Evolutionary conservation across 2,888 invertebrate genomes (phyloP).

Genomic region (Tanypteryx hageni): DNA sequence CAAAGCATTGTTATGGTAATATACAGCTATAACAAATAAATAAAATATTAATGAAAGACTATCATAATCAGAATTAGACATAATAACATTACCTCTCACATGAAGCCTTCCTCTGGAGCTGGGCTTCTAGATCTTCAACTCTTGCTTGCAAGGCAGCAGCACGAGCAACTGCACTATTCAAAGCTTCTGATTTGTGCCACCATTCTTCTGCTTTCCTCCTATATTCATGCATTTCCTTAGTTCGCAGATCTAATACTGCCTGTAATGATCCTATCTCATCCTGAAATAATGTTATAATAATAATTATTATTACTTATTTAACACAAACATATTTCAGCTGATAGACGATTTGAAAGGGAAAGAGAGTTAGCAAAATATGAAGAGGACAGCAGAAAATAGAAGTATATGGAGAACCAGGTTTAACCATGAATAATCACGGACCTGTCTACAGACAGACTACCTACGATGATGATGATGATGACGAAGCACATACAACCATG

Average conservation of each 20-base stretch:
- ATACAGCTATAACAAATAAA: neutral
- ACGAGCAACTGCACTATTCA: conserved; percentile 84
- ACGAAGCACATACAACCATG: no score
- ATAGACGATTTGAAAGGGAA: no score
- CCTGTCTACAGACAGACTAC: no score
- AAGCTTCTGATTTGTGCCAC: conserved; percentile 84
- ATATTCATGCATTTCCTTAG: conserved; percentile 89
- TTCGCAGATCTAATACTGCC: conserved; percentile 91
- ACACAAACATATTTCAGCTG: no score
- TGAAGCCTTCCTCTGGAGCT: conserved; percentile 82
- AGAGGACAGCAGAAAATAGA: no score
- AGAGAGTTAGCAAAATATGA: no score
- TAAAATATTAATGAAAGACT: no score
- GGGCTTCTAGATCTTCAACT: conserved; percentile 90
- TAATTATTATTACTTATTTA: conserved; percentile 45
- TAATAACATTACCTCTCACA: conserved; percentile 82
- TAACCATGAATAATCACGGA: no score
- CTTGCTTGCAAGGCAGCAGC: conserved; percentile 88
- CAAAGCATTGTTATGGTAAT: neutral
- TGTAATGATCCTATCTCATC: conserved; percentile 90
- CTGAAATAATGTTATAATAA: conserved; percentile 74
- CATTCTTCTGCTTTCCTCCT: conserved; percentile 84
- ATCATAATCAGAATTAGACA: neutral
- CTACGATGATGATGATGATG: no score
- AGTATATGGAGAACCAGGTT: no score